Percentiles rank a stretch among this genome's conserved stretches.
These are phyloP conservation scores for Tetragonula carbonaria DNA, from an alignment of 2,888 invertebrate species.

Conservation along the genomic window DNA sequence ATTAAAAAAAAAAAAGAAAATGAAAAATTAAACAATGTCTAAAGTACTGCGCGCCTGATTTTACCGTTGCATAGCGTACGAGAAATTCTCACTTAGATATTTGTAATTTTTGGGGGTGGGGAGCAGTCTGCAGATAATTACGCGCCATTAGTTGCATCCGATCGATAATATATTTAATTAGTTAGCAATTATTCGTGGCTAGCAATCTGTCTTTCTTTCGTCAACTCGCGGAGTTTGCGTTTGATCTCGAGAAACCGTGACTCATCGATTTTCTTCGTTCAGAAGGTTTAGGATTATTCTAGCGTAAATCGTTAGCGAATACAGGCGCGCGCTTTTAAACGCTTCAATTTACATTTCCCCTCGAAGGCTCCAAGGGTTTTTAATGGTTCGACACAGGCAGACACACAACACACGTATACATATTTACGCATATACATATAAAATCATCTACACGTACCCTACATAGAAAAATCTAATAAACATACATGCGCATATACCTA, in stretches of 20 bases:
- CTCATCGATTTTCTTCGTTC: slow-evolving; percentile 27
- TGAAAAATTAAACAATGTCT: neutral
- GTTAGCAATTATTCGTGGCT: slow-evolving; percentile 52
- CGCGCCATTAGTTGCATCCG: slow-evolving; percentile 54
- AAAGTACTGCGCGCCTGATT: slow-evolving; percentile 53
- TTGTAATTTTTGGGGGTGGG: slow-evolving; percentile 40
- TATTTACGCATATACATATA: neutral
- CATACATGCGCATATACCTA: slow-evolving; percentile 13
- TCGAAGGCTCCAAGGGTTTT: slow-evolving; percentile 39
- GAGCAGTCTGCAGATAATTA: slow-evolving; percentile 37
- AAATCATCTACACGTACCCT: neutral
- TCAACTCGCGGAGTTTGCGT: slow-evolving; percentile 26
- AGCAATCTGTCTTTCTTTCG: slow-evolving; percentile 40
- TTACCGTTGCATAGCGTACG: slow-evolving; percentile 49
- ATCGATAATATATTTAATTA: slow-evolving; percentile 47
- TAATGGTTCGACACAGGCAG: slow-evolving; percentile 9
- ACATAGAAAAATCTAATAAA: neutral
- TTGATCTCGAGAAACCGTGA: slow-evolving; percentile 59
- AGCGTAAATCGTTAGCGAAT: slow-evolving; percentile 53
- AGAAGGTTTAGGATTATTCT: slow-evolving; percentile 37
- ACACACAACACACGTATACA: neutral
- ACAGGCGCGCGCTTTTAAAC: slow-evolving; percentile 17
- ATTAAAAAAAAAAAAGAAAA: neutral
- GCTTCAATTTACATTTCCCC: slow-evolving; percentile 20
- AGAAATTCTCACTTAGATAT: slow-evolving; percentile 42